Evolutionary conservation across 2,888 invertebrate genomes (phyloP), one percentile per base, ranked within the genome.

Genomic region (Pachydiplax longipennis): DNA sequence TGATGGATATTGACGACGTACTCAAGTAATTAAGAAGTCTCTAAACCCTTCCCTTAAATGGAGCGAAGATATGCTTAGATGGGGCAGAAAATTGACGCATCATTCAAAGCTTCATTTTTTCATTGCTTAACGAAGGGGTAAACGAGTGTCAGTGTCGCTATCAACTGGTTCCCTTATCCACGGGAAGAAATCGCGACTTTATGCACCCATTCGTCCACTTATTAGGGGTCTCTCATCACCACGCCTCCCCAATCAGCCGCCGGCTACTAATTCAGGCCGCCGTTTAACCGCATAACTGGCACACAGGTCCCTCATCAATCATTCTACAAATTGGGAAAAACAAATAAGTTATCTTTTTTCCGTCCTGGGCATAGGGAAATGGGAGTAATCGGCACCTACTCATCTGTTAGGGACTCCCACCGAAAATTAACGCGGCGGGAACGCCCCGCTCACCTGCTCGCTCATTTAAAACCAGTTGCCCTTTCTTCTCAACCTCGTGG

Each of bases 361-460:
- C 44, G 44, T 44, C 44, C 44, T 4, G 44, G 10, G 10, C 44
- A 44, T 87, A n/a, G 61, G 81, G 31, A 73, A 44, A 61, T 61
- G 37, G 18, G 22, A n/a, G 87, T 65, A 65, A 35, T 87, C 31
- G 53, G 83, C 58, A 61, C 87, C 61, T 61, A 37, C 87, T 65
- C 61, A 87, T 87, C 87, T 37, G 87, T 61, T 53, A 25, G 35
- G 35, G 83, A 25, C 53, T 35, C 18, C 83, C 35, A 25, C 83
- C 35, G 58, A 83, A 83, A 83, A 83, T 83, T 83, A 87, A 87
- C 87, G 83, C 83, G 31, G 18, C 48, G 58, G 61, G 37, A 87
- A 87, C 61, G 61, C 61, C 87, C 65, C 37, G 58, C 35, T 87
- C 87, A 87, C 87, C 87, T 87, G 87, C 87, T 87, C 58, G 4